Evolutionary conservation across 2,888 invertebrate genomes (phyloP).

Genomic region (Macrophya annulata): DNA sequence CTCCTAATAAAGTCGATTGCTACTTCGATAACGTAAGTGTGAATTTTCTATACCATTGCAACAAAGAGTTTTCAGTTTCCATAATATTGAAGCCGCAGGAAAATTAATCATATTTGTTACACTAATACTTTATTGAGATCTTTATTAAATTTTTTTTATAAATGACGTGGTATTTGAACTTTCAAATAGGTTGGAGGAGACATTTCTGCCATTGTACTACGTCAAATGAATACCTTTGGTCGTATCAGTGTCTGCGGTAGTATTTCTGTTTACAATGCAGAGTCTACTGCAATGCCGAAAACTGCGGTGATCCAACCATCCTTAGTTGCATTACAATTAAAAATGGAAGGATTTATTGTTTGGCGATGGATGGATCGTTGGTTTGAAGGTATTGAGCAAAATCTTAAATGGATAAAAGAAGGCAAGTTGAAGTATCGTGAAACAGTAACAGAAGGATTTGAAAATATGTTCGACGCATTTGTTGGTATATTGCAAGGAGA

Average conservation of each 20-base stretch:
- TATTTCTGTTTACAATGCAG: slow-evolving; percentile 84
- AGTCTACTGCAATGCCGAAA: slow-evolving; percentile 80
- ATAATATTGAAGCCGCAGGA: background rate
- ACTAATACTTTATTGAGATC: slow-evolving; percentile 4
- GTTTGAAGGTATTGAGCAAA: slow-evolving; percentile 81
- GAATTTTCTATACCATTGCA: background rate
- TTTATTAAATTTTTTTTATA: background rate
- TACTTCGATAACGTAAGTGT: slow-evolving; percentile 88
- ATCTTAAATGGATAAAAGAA: slow-evolving; percentile 84
- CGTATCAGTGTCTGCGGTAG: slow-evolving; percentile 85
- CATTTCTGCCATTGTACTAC: slow-evolving; percentile 82
- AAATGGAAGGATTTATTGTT: slow-evolving; percentile 84
- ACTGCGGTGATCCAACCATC: slow-evolving; percentile 81
- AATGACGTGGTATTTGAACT: slow-evolving; percentile 38
- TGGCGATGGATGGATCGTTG: slow-evolving; percentile 82
- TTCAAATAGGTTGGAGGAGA: slow-evolving; percentile 85
- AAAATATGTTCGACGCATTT: slow-evolving; percentile 87
- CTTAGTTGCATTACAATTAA: slow-evolving; percentile 82
- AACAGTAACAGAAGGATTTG: slow-evolving; percentile 87
- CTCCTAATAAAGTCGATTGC: slow-evolving; percentile 87
- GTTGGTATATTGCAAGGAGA: slow-evolving; percentile 84
- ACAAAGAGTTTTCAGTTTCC: background rate
- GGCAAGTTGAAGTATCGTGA: slow-evolving; percentile 88
- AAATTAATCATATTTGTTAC: too few relatives aligned
- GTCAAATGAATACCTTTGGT: slow-evolving; percentile 84